A percentile compares a stretch with the other conserved stretches of the same genome.
Evolutionary conservation across 1,140 invertebrate genomes (phyloP).

Genomic region (Belonocnema kinseyi): DNA sequence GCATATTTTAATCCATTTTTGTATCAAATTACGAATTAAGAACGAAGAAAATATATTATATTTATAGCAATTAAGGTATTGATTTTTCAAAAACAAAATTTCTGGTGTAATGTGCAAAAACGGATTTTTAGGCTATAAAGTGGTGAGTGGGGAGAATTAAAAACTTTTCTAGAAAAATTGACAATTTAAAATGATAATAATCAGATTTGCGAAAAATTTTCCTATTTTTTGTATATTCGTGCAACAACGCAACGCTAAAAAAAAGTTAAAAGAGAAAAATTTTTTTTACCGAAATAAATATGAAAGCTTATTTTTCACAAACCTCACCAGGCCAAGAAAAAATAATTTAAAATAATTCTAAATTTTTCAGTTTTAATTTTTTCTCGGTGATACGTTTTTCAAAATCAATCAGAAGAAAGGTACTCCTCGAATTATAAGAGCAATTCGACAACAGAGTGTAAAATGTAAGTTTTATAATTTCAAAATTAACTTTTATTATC

Average conservation of each 20-base stretch:
- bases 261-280: no score
- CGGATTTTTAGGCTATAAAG: constrained; percentile 32
- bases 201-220: no score
- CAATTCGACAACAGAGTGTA: constrained; percentile 55
- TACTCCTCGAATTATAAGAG: constrained; percentile 56
- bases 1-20: constrained; percentile 44
- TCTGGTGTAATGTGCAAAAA: constrained; percentile 66
- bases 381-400: constrained; percentile 43
- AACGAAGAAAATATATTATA: constrained; percentile 5
- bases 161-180: neutral
- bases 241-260: no score
- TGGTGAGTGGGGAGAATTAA: constrained; percentile 61
- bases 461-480: constrained; percentile 53
- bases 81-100: constrained; percentile 35
- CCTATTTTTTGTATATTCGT: no score
- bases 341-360: constrained; percentile 17
- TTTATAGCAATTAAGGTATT: constrained; percentile 38
- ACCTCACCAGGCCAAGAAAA: no score
- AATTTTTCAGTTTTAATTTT: constrained; percentile 35
- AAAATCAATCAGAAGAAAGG: constrained; percentile 50
- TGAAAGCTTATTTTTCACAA: no score
- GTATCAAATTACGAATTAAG: neutral
- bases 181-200: no score
- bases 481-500: neutral
- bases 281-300: no score